phyloP scores from a whole-genome alignment of 2,797 vertebrate species.

The Hypotaenidia philippensis region DNA sequence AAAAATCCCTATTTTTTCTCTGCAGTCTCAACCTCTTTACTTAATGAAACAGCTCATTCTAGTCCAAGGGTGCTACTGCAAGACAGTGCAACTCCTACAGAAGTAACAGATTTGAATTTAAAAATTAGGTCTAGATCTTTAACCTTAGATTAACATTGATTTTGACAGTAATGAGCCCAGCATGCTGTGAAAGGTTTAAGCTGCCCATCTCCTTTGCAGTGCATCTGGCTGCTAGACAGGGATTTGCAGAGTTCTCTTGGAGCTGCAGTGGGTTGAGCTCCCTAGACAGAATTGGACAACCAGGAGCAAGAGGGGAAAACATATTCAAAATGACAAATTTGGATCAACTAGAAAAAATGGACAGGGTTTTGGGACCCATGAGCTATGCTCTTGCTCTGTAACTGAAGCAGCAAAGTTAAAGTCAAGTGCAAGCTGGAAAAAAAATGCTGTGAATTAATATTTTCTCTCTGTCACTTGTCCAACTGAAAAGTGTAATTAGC shows the following conservation, averaged over 20 bases:
- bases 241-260: not conserved
- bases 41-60: not conserved
- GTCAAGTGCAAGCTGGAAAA: not conserved
- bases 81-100: not conserved
- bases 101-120: not conserved
- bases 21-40: not conserved
- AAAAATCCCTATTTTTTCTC: not conserved
- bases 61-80: not conserved
- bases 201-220: not conserved
- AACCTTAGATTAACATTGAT: not conserved
- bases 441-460: not conserved
- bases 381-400: not conserved
- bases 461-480: not conserved
- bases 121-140: not conserved
- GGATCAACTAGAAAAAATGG: not conserved
- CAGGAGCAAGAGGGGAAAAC: not conserved
- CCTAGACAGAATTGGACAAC: not conserved
- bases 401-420: not conserved
- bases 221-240: not conserved
- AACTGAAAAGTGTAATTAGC: not conserved
- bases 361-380: not conserved
- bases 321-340: not conserved
- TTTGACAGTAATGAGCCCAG: not conserved
- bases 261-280: not conserved
- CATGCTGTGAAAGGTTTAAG: not conserved